Evolutionary conservation across 1,140 invertebrate species (phyloP), one percentile per base, ranked within the genome.

Genomic region (Sesamia nonagrioides): DNA sequence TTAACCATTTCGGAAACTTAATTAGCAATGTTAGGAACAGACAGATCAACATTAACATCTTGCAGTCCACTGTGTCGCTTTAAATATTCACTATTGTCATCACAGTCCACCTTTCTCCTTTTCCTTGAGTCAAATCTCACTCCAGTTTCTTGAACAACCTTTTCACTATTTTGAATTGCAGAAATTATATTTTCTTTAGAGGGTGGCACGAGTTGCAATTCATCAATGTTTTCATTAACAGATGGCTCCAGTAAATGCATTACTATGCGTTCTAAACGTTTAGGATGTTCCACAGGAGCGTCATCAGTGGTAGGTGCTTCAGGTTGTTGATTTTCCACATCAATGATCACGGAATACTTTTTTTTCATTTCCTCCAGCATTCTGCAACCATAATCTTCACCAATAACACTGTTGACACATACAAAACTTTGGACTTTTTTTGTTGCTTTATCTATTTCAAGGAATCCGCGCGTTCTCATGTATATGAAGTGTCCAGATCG

Each of bases 381-480:
- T 56, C 96, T 90, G 56, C 95, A 91, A 11, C 97, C 97, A 91
- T 98, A 97, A 56, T 97, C 96, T 83, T 97, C 96, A 52, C 96
- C 95, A 15, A 98, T 95, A 33, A 98, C 95, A 52, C 97, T 97
- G 88, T 98, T 98, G 71, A 98, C 96, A 91, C 98, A 98, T 27
- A 98, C 96, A 94, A 98, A 98, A 52, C 98, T 98, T 87, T 97
- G 97, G 4, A 98, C 97, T 79, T 96, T 96, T 82, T 97, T 97
- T 0, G 97, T 96, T 45, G 96, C 95, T 88, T 96, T 96, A 83
- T 98, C 97, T 75, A 97, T 96, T 91, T 98, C 98, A 17, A 98
- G 94, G 84, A 96, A 98, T 37, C 98, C 98, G 78, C 97, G 96
- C 6, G 98, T 98, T 83, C 97, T 96, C 86, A 98, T 95, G 87